Evolutionary conservation across 2,888 invertebrate species (phyloP).

Genomic region (Dinocampus coccinellae): DNA sequence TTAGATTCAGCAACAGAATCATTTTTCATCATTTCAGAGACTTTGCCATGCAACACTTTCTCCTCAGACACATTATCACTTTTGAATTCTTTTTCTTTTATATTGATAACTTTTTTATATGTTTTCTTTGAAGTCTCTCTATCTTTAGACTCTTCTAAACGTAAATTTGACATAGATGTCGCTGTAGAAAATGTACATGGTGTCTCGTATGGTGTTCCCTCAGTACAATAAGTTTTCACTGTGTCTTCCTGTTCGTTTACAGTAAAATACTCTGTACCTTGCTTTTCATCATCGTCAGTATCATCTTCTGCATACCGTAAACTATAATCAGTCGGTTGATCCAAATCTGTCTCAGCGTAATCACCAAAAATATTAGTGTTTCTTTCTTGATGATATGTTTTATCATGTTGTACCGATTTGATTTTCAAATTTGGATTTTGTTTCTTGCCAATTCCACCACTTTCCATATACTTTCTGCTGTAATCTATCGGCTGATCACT

Average conservation of each 20-base stretch:
- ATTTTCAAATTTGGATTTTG: slow-evolving; percentile 42
- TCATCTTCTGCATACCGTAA: slow-evolving; percentile 89
- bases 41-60: slow-evolving; percentile 37
- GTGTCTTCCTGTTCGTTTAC: slow-evolving; percentile 77
- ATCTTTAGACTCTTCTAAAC: slow-evolving; percentile 69
- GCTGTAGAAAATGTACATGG: slow-evolving; percentile 84
- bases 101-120: slow-evolving; percentile 43
- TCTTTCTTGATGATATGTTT: slow-evolving; percentile 53
- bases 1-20: slow-evolving; percentile 61
- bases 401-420: slow-evolving; percentile 43
- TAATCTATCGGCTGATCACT: slow-evolving; percentile 74
- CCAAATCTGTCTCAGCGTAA: slow-evolving; percentile 91
- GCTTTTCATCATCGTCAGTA: slow-evolving; percentile 73
- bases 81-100: slow-evolving; percentile 31
- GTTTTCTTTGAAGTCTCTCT: slow-evolving; percentile 50
- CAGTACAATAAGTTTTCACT: slow-evolving; percentile 91
- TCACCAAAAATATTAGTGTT: slow-evolving; percentile 71
- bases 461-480: slow-evolving; percentile 71
- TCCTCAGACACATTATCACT: slow-evolving; percentile 36
- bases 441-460: slow-evolving; percentile 39
- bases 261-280: slow-evolving; percentile 57
- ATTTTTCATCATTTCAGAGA: slow-evolving; percentile 40
- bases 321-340: slow-evolving; percentile 94
- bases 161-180: slow-evolving; percentile 89
- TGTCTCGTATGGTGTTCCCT: slow-evolving; percentile 89